These are phyloP conservation scores for Bungarus multicinctus DNA, from an alignment of 2,113 vertebrate species.

Conservation along the genomic window DNA sequence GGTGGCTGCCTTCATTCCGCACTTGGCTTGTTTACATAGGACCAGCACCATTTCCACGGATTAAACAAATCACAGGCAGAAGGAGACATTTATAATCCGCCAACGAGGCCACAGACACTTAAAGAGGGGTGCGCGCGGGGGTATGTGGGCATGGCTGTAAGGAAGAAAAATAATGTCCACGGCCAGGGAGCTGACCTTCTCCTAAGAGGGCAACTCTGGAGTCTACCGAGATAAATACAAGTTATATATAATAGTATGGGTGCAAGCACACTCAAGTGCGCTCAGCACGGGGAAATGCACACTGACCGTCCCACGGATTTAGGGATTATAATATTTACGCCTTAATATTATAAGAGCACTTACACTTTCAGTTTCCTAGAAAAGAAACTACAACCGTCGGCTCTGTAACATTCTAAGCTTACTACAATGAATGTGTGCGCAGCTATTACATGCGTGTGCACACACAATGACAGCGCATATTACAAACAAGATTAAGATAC, in stretches of 20 bases:
- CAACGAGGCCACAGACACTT: slow-evolving; percentile 89
- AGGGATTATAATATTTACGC: not conserved
- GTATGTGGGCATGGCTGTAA: slow-evolving; percentile 67
- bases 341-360: not conserved
- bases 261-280: not conserved
- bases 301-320: not conserved
- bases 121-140: slow-evolving; percentile 69
- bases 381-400: not conserved
- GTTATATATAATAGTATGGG: slow-evolving; percentile 10
- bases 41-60: slow-evolving; percentile 94
- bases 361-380: not conserved
- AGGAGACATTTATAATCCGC: slow-evolving; percentile 94
- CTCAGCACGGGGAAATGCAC: not conserved
- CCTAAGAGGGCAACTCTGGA: slow-evolving; percentile 67
- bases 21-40: slow-evolving; percentile 99
- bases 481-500: not conserved
- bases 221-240: slow-evolving; percentile 54
- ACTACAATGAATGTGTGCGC: not conserved
- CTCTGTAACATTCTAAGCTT: not conserved
- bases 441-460: not conserved
- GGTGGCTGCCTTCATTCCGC: slow-evolving; percentile 91
- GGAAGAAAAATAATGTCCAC: slow-evolving; percentile 79
- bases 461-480: not conserved
- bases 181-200: slow-evolving; percentile 84
- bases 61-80: slow-evolving; percentile 97